Base-by-base conservation (phyloP, 2,888 invertebrate species). In the Zygaena filipendulae region DNA sequence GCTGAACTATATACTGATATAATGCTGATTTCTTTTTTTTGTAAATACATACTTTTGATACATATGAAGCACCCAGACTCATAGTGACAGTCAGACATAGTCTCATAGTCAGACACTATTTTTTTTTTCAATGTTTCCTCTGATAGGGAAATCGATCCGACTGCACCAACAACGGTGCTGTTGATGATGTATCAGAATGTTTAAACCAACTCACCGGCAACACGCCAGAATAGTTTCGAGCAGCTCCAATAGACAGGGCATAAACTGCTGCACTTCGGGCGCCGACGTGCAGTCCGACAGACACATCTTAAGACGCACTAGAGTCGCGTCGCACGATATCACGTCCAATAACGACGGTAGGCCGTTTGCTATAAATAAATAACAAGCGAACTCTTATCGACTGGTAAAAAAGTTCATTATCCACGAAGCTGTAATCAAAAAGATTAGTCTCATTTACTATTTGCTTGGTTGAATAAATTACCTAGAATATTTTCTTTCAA, bases 291-390 rank as follows among this genome's bases (percentile, higher is more conserved):
- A 67, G 11, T 79, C 70, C 1, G 63, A 57, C 28, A 87, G 63
- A 11, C 80, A 79, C 21, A 87, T 83, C 48, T 90, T 88, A 21
- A 92, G 81, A 52, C 91, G 87, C 8, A 90, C 89, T 18, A 92
- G 68, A 1, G 92, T 85, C 2, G 88, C 84, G 53, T 92, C 91
- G 45, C 92, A 81, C 8, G 91, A 82, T 44, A 88, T 86, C 19
- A 92, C 82, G 38, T 90, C 88, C 58, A 87, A 82, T 0, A 92
- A 71, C 2, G 87, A 87, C 0, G 92, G 92, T 14, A 85, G 48
- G 7, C 81, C 79, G 30, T 69, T 64, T 2, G 57, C 77, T 70
- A 38, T 3, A 35, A 45, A 10, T 27, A 22, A 38, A 36, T 13
- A 27, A 5, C 11, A 3, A 30, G n/a, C n/a, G n/a, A n/a, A n/a